These are phyloP conservation scores for Lobophora halterata DNA, from an alignment of 2,888 invertebrate species.

Conservation along the genomic window DNA sequence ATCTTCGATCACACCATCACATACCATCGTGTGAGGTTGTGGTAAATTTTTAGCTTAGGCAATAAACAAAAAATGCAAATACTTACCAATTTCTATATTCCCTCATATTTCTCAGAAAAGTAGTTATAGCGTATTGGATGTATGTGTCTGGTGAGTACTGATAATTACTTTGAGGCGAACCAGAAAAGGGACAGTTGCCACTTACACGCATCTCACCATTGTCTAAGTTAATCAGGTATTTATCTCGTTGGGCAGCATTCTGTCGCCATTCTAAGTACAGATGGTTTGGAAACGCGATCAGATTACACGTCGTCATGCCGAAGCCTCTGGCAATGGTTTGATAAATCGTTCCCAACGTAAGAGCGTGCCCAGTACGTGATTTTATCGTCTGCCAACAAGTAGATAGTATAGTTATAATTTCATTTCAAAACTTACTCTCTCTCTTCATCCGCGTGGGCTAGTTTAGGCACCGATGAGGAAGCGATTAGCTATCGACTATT, in stretches of 20 bases:
- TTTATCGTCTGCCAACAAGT: constrained; percentile 45
- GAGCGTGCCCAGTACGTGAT: constrained; percentile 43
- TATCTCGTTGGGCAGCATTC: no score
- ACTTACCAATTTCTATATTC: constrained; percentile 47
- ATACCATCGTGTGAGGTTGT: no score
- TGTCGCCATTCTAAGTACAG: constrained; percentile 53
- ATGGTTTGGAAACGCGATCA: constrained; percentile 60
- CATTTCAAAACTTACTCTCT: no score
- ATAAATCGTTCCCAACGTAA: constrained; percentile 50
- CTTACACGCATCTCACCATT: constrained; percentile 48
- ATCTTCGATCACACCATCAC: no score
- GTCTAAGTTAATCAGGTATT: constrained; percentile 42
- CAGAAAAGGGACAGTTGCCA: constrained; percentile 52
- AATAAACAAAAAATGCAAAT: no score
- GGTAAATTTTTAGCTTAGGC: no score
- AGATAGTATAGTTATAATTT: no score
- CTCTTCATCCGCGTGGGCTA: no score
- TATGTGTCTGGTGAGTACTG: constrained; percentile 47
- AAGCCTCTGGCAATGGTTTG: constrained; percentile 54
- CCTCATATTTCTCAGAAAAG: constrained; percentile 48
- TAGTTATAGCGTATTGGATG: constrained; percentile 45
- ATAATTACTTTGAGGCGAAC: constrained; percentile 12
- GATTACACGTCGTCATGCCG: constrained; percentile 46
- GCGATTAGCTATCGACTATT: no score
- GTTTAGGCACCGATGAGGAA: no score